Conservation (phyloP, 2,797 vertebrate species). For the Bryconaethiops microstoma region DNA sequence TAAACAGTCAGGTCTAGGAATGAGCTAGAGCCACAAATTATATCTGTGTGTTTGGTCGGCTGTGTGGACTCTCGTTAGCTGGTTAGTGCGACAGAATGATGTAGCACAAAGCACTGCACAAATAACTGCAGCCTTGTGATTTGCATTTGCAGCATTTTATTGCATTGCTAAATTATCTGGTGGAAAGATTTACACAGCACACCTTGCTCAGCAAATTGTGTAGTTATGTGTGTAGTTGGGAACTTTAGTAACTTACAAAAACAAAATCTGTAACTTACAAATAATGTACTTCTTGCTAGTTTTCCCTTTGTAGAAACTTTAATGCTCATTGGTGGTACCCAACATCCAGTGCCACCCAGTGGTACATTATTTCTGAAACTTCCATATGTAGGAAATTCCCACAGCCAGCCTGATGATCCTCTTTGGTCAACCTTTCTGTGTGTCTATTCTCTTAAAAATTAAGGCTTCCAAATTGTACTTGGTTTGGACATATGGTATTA, state of each 20-base stretch:
- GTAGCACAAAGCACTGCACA: conserved; percentile 17
- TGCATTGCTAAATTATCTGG: conserved; percentile 25
- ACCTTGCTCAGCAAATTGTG: neutral
- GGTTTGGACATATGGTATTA: too few species aligned
- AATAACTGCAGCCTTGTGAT: conserved; percentile 2
- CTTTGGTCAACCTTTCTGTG: neutral
- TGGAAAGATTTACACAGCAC: conserved; percentile 12
- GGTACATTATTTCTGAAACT: conserved; percentile 27
- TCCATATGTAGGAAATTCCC: neutral
- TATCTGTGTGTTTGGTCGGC: neutral
- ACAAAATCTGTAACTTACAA: neutral
- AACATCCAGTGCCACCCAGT: conserved; percentile 26
- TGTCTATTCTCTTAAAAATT: neutral
- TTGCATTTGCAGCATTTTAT: conserved; percentile 34
- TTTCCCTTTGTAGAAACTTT: conserved; percentile 8
- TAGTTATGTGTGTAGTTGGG: neutral
- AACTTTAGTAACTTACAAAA: neutral
- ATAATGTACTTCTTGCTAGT: conserved; percentile 14
- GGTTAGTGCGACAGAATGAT: neutral
- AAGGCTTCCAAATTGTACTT: too few species aligned
- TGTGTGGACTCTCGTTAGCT: conserved; percentile 1
- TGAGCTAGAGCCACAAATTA: conserved; percentile 7
- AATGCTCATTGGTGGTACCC: conserved; percentile 38
- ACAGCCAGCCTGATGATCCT: neutral
- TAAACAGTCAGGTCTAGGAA: neutral